Evolutionary conservation across 1,140 invertebrate species (phyloP).

Genomic region (Ostrea edulis): DNA sequence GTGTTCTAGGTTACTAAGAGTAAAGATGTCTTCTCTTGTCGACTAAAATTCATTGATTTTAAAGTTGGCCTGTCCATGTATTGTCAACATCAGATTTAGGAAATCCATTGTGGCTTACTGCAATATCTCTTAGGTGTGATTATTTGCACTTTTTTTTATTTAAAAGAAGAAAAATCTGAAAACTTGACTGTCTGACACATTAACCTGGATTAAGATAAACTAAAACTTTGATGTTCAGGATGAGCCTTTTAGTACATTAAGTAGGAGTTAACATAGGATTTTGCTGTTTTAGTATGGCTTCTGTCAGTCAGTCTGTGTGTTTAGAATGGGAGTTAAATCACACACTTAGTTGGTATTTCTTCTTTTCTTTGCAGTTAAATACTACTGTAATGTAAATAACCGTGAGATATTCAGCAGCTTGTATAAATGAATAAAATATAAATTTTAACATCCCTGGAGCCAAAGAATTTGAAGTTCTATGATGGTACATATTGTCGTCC

Average conservation of each 20-base stretch:
- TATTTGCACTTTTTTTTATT: neutral
- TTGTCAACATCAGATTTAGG: neutral
- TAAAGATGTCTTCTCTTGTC: conserved; percentile 2
- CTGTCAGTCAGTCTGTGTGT: too few relatives aligned
- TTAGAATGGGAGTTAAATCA: too few relatives aligned
- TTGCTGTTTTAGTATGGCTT: neutral
- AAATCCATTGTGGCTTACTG: neutral
- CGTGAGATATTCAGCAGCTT: too few relatives aligned
- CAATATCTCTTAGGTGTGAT: neutral
- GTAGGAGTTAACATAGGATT: neutral
- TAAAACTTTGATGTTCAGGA: neutral
- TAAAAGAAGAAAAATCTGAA: neutral
- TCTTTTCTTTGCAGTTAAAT: too few relatives aligned
- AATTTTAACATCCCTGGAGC: too few relatives aligned
- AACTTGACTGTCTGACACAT: neutral
- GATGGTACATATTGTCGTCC: too few relatives aligned
- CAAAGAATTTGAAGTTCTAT: too few relatives aligned
- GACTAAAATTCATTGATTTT: conserved; percentile 29
- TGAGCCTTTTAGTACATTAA: neutral
- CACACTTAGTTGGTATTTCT: too few relatives aligned
- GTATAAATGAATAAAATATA: too few relatives aligned
- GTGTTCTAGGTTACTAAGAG: neutral
- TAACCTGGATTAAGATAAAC: neutral
- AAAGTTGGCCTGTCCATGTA: neutral
- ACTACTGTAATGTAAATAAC: too few relatives aligned